phyloP scores from a whole-genome alignment of 2,113 vertebrate species.

The Tragulus kanchil region DNA sequence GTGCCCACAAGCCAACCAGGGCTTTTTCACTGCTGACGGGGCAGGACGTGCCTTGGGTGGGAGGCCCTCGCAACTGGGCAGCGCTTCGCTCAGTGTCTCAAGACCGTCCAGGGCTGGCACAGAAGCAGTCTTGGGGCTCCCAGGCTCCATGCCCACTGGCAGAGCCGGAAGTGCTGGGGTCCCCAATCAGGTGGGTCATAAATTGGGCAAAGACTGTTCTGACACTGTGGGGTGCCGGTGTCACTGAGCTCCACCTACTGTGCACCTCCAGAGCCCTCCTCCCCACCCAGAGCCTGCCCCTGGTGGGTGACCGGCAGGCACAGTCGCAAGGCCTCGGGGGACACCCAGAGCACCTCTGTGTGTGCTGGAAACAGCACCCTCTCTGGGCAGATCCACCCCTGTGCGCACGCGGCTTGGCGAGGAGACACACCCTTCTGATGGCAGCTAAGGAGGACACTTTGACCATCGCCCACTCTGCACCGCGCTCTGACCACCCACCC shows the following conservation, averaged over 20 bases:
- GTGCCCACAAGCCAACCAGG: not conserved
- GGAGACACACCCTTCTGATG: not conserved
- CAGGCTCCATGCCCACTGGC: not conserved
- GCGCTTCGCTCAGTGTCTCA: not conserved
- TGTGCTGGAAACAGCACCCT: accelerated
- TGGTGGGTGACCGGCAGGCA: not conserved
- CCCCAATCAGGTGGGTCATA: not conserved
- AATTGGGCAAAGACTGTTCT: not conserved
- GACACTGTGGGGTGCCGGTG: too few species aligned
- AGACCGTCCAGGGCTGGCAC: not conserved
- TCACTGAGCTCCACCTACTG: not conserved
- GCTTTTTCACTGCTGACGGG: accelerated
- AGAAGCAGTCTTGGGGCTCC: not conserved
- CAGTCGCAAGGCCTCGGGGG: not conserved
- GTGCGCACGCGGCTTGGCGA: not conserved
- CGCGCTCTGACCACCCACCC: not conserved
- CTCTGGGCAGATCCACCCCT: not conserved
- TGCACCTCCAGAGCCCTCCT: not conserved
- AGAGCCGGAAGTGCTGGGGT: not conserved
- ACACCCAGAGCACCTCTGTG: not conserved
- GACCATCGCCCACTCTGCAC: not conserved
- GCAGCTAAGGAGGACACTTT: not conserved
- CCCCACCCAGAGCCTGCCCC: not conserved
- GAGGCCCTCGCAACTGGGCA: not conserved
- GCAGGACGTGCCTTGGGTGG: too few species aligned